Evolutionary conservation across 2,113 vertebrate genomes (phyloP).

Genomic region (Zapus hudsonius): DNA sequence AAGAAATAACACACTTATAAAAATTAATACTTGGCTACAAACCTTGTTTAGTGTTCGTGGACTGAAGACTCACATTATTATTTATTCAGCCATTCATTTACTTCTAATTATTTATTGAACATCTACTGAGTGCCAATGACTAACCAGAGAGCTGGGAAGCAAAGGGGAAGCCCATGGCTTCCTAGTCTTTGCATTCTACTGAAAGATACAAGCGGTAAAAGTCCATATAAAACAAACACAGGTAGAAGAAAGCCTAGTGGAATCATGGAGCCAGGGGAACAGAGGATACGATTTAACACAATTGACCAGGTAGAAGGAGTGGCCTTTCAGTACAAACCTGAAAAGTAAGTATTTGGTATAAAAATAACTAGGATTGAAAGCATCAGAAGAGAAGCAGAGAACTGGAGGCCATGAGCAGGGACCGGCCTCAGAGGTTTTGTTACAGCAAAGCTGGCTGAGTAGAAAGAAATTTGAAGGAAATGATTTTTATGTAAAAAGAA

Average conservation of each 20-base stretch:
- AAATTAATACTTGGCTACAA: slow-evolving; percentile 46
- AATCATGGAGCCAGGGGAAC: neutral
- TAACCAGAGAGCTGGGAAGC: neutral
- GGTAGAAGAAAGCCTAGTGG: neutral
- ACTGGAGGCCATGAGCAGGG: neutral
- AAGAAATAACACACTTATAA: slow-evolving; percentile 26
- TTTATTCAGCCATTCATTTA: neutral
- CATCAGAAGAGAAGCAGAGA: neutral
- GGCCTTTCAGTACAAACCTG: neutral
- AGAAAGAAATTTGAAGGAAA: neutral
- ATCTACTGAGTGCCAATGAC: neutral
- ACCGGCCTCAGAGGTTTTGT: neutral
- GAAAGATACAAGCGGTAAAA: neutral
- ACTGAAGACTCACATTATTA: neutral
- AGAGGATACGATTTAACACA: neutral
- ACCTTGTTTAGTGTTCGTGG: slow-evolving; percentile 7
- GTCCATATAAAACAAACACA: neutral
- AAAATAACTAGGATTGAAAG: neutral
- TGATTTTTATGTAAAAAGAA: neutral
- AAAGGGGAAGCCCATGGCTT: neutral
- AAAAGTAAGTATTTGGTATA: neutral
- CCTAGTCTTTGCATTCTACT: neutral
- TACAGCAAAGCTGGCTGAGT: neutral
- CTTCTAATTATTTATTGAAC: slow-evolving; percentile 26
- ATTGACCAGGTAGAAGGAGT: neutral